Evolutionary conservation across 2,797 vertebrate genomes (phyloP).

Genomic region (Toxotes lorentzi): DNA sequence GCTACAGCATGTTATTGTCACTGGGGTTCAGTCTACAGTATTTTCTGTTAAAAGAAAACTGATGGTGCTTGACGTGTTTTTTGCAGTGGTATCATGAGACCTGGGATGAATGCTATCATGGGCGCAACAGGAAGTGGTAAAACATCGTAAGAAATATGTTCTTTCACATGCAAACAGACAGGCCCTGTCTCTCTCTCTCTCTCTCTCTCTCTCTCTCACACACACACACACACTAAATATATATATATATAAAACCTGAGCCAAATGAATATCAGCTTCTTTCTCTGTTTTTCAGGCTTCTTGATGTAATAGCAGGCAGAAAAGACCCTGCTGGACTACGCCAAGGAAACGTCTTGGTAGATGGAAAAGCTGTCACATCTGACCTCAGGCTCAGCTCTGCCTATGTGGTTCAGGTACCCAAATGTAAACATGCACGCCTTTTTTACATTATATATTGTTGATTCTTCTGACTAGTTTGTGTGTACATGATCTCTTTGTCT

Average conservation of each 20-base stretch:
- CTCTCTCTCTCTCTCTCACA: no score
- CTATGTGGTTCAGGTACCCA: constrained; percentile 86
- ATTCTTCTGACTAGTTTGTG: not conserved
- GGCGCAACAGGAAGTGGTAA: constrained; percentile 89
- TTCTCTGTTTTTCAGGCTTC: constrained; percentile 71
- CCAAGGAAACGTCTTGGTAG: constrained; percentile 79
- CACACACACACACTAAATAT: no score
- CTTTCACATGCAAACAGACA: not conserved
- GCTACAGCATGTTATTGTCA: not conserved
- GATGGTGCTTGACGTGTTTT: not conserved
- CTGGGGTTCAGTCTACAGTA: not conserved
- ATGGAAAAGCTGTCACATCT: constrained; percentile 78
- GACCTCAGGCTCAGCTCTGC: constrained; percentile 84
- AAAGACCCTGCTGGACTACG: constrained; percentile 85
- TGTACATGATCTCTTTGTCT: constrained; percentile 2
- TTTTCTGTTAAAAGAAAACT: not conserved
- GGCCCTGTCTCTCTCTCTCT: not conserved
- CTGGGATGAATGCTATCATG: constrained; percentile 88
- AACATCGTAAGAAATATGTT: constrained; percentile 84
- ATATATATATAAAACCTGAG: not conserved
- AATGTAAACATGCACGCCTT: not conserved
- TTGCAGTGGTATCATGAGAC: constrained; percentile 87
- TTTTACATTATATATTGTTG: not conserved
- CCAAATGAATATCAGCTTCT: not conserved
- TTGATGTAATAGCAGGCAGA: constrained; percentile 86